These are phyloP conservation scores for Porites lutea DNA, from an alignment of 64 coral and sea anemone genomes.

Conservation along the genomic window DNA sequence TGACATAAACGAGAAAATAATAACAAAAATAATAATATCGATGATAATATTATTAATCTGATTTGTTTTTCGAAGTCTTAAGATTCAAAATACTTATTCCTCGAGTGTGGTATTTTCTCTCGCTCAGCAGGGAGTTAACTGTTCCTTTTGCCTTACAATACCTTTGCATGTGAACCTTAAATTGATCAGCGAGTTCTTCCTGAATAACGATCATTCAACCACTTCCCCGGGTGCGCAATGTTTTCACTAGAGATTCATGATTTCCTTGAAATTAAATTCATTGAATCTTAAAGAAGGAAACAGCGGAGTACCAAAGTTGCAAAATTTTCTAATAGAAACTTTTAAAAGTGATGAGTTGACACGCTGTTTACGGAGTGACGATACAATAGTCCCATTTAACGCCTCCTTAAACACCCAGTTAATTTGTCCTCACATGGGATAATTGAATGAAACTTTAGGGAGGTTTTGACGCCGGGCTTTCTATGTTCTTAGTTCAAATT, in stretches of 20 bases:
- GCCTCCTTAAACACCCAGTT: slow-evolving; percentile 35
- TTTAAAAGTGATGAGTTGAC: slow-evolving; percentile 54
- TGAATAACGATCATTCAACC: background rate
- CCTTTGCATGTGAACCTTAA: slow-evolving; percentile 11
- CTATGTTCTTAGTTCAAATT: background rate
- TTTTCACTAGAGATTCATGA: background rate
- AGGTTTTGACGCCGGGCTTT: background rate
- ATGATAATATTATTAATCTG: background rate
- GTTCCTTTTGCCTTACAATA: background rate
- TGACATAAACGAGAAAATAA: no score
- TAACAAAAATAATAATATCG: no score
- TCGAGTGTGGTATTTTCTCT: background rate
- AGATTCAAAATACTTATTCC: background rate
- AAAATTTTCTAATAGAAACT: slow-evolving; percentile 25
- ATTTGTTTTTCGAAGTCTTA: background rate
- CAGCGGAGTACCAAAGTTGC: background rate
- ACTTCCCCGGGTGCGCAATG: background rate
- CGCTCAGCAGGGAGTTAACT: background rate
- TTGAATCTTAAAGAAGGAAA: background rate
- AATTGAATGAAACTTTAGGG: background rate
- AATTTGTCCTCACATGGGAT: slow-evolving; percentile 15
- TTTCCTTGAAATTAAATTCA: background rate
- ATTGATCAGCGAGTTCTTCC: background rate
- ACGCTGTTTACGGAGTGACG: slow-evolving; percentile 70
- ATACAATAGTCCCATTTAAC: slow-evolving; percentile 26